Percentiles rank a stretch among this genome's conserved stretches.
Evolutionary conservation across 2,113 vertebrate genomes (phyloP).

Genomic region (Zosterops borbonicus): DNA sequence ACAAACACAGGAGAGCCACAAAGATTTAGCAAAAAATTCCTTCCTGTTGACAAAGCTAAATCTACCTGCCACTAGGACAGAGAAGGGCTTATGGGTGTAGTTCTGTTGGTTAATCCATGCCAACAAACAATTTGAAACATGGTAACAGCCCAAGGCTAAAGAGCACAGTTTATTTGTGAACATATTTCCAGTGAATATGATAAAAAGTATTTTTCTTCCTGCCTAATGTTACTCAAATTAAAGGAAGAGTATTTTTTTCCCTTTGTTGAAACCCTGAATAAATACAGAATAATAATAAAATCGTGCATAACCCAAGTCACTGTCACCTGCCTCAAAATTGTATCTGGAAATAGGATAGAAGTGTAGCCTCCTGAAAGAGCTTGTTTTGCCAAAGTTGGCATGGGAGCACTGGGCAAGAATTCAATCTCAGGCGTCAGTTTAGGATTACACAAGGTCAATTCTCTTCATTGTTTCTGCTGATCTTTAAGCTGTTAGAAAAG

Average conservation of each 20-base stretch:
- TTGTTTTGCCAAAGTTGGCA: constrained; percentile 12
- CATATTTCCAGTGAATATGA: not conserved
- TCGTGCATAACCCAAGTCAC: not conserved
- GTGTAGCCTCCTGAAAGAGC: not conserved
- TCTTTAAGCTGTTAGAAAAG: constrained; percentile 12
- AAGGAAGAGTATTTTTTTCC: not conserved
- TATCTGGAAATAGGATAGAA: not conserved
- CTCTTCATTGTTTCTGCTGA: constrained; percentile 17
- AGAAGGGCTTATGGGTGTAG: not conserved
- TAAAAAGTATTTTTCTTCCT: not conserved
- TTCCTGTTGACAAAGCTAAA: not conserved
- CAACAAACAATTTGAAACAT: not conserved
- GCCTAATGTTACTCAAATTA: not conserved
- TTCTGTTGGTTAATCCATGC: not conserved
- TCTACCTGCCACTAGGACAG: not conserved
- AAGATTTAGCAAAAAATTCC: not conserved
- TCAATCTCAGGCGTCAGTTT: constrained; percentile 12
- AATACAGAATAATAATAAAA: not conserved
- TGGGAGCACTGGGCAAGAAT: not conserved
- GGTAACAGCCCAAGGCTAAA: not conserved
- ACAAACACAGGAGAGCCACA: not conserved
- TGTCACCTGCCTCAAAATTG: not conserved
- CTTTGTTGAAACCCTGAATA: not conserved
- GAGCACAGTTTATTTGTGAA: not conserved
- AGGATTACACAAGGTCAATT: not conserved